Conservation (phyloP, 2,888 invertebrate species). For the Meganola albula region DNA sequence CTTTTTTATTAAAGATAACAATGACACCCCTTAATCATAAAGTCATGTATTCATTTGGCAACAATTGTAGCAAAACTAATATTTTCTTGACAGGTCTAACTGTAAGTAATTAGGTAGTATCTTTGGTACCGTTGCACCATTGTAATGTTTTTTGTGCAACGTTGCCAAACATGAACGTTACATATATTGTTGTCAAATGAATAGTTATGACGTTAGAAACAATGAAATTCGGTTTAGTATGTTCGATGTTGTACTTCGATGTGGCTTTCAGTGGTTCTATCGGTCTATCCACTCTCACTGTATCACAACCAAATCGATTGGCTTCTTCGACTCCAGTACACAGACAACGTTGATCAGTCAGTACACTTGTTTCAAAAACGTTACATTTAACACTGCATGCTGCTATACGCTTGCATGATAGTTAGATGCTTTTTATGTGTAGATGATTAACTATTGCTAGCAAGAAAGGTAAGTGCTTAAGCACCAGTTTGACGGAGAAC, state of each 20-base stretch:
- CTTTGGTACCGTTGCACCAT: too few species aligned
- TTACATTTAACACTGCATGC: conserved; percentile 67
- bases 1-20: too few species aligned
- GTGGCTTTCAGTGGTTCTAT: conserved; percentile 75
- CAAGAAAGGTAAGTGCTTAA: conserved; percentile 29
- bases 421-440: conserved; percentile 73
- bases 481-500: conserved; percentile 36
- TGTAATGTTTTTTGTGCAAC: too few species aligned
- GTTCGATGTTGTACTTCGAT: conserved; percentile 73
- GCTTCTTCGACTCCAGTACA: conserved; percentile 52
- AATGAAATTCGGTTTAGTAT: conserved; percentile 56
- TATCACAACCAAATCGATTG: conserved; percentile 58
- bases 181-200: too few species aligned
- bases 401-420: conserved; percentile 69
- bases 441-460: conserved; percentile 41
- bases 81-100: too few species aligned
- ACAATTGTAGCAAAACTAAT: too few species aligned
- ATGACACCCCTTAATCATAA: too few species aligned
- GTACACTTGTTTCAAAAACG: conserved; percentile 43
- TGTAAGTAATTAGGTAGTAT: too few species aligned
- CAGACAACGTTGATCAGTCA: conserved; percentile 50
- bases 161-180: too few species aligned
- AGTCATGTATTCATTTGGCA: too few species aligned
- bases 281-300: conserved; percentile 66
- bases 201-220: too few species aligned